phyloP scores from a whole-genome alignment of 1,140 invertebrate species.

The Ctenoplectra terminalis region DNA sequence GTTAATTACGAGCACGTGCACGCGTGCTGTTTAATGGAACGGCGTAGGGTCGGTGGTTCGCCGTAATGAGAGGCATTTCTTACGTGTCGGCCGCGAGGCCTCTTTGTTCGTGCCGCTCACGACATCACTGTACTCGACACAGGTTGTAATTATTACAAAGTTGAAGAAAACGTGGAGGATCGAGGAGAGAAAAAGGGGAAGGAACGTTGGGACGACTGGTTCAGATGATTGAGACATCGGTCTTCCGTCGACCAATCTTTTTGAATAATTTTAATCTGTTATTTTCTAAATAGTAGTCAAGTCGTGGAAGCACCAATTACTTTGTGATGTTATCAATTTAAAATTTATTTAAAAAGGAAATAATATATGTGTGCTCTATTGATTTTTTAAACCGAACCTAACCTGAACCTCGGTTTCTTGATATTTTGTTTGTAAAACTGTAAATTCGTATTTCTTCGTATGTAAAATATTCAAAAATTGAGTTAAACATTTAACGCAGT shows the following conservation, averaged over 20 bases:
- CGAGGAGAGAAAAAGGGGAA: not conserved
- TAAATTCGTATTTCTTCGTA: no score
- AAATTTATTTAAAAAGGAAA: not conserved
- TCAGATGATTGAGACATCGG: conserved; percentile 6
- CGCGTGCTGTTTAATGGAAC: conserved; percentile 60
- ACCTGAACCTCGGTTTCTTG: no score
- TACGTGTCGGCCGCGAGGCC: conserved; percentile 45
- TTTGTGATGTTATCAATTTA: not conserved
- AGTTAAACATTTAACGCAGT: not conserved
- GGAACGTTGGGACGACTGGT: not conserved
- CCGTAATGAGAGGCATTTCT: conserved; percentile 66
- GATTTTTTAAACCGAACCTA: no score
- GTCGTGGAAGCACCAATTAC: no score
- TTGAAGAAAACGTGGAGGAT: conserved; percentile 34
- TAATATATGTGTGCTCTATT: no score
- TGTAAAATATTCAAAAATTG: no score
- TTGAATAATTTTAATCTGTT: not conserved
- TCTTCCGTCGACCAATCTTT: not conserved
- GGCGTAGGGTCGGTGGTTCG: conserved; percentile 27
- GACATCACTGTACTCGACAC: conserved; percentile 17
- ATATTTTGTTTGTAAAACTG: no score
- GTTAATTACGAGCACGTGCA: conserved; percentile 67
- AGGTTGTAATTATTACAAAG: conserved; percentile 60
- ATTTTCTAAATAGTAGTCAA: no score
- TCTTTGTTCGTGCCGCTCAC: conserved; percentile 47